These are phyloP conservation scores for Caenorhabditis becei DNA, from an alignment of 2,888 invertebrate genomes.

Conservation along the genomic window DNA sequence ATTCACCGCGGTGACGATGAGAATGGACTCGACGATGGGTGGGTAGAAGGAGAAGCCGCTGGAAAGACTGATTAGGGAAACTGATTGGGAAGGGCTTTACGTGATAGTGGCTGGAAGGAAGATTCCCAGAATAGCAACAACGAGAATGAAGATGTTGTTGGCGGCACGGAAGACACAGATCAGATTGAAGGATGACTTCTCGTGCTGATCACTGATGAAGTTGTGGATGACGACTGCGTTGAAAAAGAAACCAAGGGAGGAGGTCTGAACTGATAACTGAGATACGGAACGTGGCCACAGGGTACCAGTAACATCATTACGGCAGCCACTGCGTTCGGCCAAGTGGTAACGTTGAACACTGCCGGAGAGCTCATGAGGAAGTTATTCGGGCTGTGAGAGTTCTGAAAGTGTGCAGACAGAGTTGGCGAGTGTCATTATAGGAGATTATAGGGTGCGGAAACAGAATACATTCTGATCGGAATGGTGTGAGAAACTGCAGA, in stretches of 20 bases:
- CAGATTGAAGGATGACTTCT: conserved; percentile 29
- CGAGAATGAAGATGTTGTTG: conserved; percentile 22
- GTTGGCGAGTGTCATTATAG: no score
- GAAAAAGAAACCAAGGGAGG: conserved; percentile 7
- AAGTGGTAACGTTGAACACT: neutral
- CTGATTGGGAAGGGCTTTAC: neutral
- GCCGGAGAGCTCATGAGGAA: neutral
- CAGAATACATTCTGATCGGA: no score
- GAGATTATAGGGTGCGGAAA: no score
- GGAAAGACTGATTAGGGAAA: conserved; percentile 3
- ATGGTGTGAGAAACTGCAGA: no score
- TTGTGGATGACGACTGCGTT: conserved; percentile 5
- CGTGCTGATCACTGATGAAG: neutral
- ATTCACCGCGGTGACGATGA: conserved; percentile 8
- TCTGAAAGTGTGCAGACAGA: neutral
- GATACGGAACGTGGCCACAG: neutral
- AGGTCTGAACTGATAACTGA: conserved; percentile 11
- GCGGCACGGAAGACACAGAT: conserved; percentile 27
- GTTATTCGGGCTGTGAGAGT: neutral
- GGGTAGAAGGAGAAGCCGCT: conserved; percentile 27
- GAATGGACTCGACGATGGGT: conserved; percentile 20
- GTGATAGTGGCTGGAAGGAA: conserved; percentile 20
- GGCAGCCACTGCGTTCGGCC: conserved; percentile 1
- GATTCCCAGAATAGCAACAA: conserved; percentile 9
- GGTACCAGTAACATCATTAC: neutral